These are phyloP conservation scores for Morpho helenor DNA, from an alignment of 2,888 invertebrate species.

Conservation along the genomic window DNA sequence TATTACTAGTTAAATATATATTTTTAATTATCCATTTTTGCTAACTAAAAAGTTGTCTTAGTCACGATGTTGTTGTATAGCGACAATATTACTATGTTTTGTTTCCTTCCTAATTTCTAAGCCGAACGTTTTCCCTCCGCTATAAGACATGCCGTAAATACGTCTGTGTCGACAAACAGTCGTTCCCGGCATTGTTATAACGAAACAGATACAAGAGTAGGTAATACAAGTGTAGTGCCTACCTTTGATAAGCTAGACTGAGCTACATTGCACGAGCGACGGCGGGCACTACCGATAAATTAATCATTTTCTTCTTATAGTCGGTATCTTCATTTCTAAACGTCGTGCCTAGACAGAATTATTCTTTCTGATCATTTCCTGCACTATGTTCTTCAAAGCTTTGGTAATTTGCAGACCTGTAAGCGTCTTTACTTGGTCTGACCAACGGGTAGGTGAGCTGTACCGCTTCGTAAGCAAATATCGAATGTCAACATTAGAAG, in stretches of 20 bases:
- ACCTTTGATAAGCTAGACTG: constrained; percentile 24
- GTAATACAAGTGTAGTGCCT: constrained; percentile 26
- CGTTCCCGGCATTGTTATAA: constrained; percentile 20
- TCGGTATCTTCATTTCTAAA: too few relatives aligned
- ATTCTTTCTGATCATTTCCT: too few relatives aligned
- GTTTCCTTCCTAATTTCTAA: constrained; percentile 14
- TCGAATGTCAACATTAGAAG: too few relatives aligned
- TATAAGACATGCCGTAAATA: constrained; percentile 14
- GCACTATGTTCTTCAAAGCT: too few relatives aligned
- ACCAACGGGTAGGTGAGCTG: too few relatives aligned
- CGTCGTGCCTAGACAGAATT: too few relatives aligned
- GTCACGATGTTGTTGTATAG: background rate
- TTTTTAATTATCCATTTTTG: too few relatives aligned
- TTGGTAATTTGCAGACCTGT: too few relatives aligned
- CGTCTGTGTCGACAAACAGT: constrained; percentile 21
- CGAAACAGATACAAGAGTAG: constrained; percentile 24
- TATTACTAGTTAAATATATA: too few relatives aligned
- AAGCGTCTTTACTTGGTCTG: too few relatives aligned
- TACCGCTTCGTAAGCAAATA: too few relatives aligned
- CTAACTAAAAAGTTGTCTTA: background rate
- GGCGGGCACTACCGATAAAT: constrained; percentile 2
- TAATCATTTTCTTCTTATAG: background rate
- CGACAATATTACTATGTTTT: background rate
- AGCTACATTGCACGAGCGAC: constrained; percentile 1
- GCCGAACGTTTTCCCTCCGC: constrained; percentile 14